Evolutionary conservation across 1,140 invertebrate species (phyloP), one percentile per base, ranked within the genome.

Genomic region (Macrotrachela quadricornifera): DNA sequence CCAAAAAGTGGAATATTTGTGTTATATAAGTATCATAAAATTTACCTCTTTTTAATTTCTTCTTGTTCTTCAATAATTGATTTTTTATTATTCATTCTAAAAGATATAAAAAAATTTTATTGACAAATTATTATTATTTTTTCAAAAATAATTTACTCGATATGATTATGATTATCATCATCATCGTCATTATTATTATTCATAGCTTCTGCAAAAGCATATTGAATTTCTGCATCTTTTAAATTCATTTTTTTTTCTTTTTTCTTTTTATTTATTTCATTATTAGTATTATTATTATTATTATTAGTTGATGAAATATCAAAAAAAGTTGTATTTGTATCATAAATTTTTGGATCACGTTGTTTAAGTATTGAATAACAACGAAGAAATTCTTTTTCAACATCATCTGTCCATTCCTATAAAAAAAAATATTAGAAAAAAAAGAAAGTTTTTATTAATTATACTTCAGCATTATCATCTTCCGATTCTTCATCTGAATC

Each of bases 341-440:
- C 76, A 71, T 91, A 91, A 57, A 90, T 87, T 59, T 74, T 76
- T 0, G 85, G 82, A 73, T 91, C 81, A 66, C 83, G 83, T 37
- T 77, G 82, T 65, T 90, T 92, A 9, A 94, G 65, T 53, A 76
- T 79, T 1, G 85, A 75, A 1, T 90, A 67, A 0, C 85, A 82
- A 70, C 81, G 83, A 8, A 84, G 78, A 67, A 91, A 92, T 49
- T 81, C 77, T 61, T 80, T 79, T 62, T 92, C 86, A 42, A 83
- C 72, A 57, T 79, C 73, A 57, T 75, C 66, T 54, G 69, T 66
- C 56, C 70, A 62, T 51, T 64, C 67, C 69, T 72, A 46, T 36
- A 62, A 63, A 15, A 49, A 44, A 57, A 55, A 16, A 42, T 21
- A 12, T 36, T 46, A 17, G 42, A 36, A 17, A 36, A 40, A 13